A percentile compares a stretch with the other conserved stretches of the same genome.
These are phyloP conservation scores for Netelia inedita DNA, from an alignment of 2,888 invertebrate genomes.

Conservation along the genomic window DNA sequence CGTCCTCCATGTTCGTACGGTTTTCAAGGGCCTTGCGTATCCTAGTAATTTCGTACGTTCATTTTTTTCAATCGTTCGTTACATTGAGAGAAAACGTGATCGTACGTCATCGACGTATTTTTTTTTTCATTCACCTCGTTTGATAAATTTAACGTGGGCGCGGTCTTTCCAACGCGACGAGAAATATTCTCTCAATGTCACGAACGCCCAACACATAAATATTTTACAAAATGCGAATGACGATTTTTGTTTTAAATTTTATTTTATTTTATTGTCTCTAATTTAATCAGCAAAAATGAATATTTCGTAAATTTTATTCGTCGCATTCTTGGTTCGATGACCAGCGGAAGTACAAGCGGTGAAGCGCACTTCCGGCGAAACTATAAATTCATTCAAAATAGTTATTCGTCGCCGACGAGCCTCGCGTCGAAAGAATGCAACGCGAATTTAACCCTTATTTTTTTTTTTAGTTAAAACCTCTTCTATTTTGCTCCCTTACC, in stretches of 20 bases:
- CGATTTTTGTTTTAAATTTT: neutral
- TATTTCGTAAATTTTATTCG: neutral
- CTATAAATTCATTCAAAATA: constrained; percentile 63
- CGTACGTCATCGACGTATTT: constrained; percentile 1
- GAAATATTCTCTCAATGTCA: constrained; percentile 59
- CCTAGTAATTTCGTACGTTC: constrained; percentile 86
- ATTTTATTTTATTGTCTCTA: neutral
- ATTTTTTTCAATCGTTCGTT: constrained; percentile 58
- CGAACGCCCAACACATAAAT: constrained; percentile 33
- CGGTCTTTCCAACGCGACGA: constrained; percentile 4
- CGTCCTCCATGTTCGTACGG: constrained; percentile 99
- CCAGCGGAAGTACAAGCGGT: constrained; percentile 48
- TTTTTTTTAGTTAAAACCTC: neutral
- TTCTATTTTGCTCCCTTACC: too few relatives aligned
- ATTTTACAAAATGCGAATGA: constrained; percentile 13
- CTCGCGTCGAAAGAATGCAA: constrained; percentile 29
- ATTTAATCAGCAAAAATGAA: neutral
- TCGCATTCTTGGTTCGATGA: constrained; percentile 30
- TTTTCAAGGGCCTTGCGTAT: constrained; percentile 99
- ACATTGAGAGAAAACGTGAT: constrained; percentile 50
- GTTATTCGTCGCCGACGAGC: neutral
- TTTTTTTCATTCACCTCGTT: neutral
- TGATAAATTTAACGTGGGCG: constrained; percentile 23
- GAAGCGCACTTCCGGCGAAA: constrained; percentile 49
- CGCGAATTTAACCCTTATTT: constrained; percentile 3